phyloP scores from a whole-genome alignment of 2,797 vertebrate species.

The Salarias fasciatus region DNA sequence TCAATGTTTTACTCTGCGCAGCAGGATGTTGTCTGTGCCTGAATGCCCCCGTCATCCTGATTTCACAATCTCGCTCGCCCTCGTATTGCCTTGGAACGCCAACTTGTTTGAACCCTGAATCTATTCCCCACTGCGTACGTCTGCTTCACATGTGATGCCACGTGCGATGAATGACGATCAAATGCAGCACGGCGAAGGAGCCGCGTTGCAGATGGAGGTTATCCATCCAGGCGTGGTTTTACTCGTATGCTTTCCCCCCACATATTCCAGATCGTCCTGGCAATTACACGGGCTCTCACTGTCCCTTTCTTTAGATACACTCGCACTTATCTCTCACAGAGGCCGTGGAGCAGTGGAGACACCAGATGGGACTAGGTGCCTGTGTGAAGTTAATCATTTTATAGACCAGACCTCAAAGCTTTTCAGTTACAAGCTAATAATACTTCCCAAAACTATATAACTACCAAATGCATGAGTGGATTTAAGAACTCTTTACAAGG shows the following conservation, averaged over 20 bases:
- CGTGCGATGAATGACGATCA: background rate
- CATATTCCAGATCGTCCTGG: conserved; percentile 15
- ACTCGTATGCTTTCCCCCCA: conserved; percentile 6
- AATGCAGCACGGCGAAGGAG: background rate
- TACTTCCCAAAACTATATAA: conserved; percentile 13
- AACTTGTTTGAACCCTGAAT: conserved; percentile 10
- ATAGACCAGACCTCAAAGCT: conserved; percentile 13
- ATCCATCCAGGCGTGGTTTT: conserved; percentile 1
- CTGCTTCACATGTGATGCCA: conserved; percentile 13
- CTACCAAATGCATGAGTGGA: conserved; percentile 3
- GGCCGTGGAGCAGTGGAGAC: conserved; percentile 28
- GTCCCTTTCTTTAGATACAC: conserved; percentile 20
- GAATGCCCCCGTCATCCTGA: conserved; percentile 10
- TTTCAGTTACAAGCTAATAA: conserved; percentile 30
- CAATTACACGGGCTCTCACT: conserved; percentile 3
- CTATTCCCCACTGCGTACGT: conserved; percentile 2
- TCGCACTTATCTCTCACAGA: conserved; percentile 21
- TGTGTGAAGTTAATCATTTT: conserved; percentile 56
- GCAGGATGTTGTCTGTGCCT: conserved; percentile 32
- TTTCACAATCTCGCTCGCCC: conserved; percentile 14
- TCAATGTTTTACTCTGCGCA: conserved; percentile 31
- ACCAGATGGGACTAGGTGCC: conserved; percentile 57
- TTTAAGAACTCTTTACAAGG: conserved; percentile 8
- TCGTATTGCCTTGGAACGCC: conserved; percentile 14
- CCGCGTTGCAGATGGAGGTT: background rate